Evolutionary conservation across 2,888 invertebrate species (phyloP).

Genomic region (Pandemis cinnamomeana): DNA sequence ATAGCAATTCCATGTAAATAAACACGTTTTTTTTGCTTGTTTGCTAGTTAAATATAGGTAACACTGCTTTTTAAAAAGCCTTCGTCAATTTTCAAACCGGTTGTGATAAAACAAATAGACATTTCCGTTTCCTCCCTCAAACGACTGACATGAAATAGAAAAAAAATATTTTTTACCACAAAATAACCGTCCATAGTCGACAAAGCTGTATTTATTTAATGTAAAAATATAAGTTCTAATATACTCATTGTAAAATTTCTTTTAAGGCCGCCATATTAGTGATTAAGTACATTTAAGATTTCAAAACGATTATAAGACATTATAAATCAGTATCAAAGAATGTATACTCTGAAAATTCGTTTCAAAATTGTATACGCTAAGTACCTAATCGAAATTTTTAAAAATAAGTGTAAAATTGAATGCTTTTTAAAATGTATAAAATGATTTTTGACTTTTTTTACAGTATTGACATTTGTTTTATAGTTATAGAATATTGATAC

Average conservation of each 20-base stretch:
- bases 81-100: conserved; percentile 65
- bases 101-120: conserved; percentile 61
- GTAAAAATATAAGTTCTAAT: conserved; percentile 56
- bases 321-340: conserved; percentile 66
- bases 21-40: conserved; percentile 26
- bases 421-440: conserved; percentile 22
- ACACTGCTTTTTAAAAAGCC: conserved; percentile 38
- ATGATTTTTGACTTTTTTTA: conserved; percentile 4
- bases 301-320: conserved; percentile 69
- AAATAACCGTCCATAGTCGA: conserved; percentile 76
- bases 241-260: conserved; percentile 66
- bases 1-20: conserved; percentile 29
- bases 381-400: conserved; percentile 51
- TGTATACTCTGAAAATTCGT: conserved; percentile 65
- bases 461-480: conserved; percentile 5
- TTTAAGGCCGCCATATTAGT: conserved; percentile 78
- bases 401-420: conserved; percentile 55
- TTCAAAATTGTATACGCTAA: conserved; percentile 76
- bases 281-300: conserved; percentile 38
- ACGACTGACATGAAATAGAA: conserved; percentile 72
- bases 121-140: conserved; percentile 52
- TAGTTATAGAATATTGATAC: background rate
- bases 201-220: conserved; percentile 78
- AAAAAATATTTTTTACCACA: conserved; percentile 74
- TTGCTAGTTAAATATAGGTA: conserved; percentile 26